These are phyloP conservation scores for Paradisaea rubra DNA, from an alignment of 2,113 vertebrate species.

Conservation along the genomic window DNA sequence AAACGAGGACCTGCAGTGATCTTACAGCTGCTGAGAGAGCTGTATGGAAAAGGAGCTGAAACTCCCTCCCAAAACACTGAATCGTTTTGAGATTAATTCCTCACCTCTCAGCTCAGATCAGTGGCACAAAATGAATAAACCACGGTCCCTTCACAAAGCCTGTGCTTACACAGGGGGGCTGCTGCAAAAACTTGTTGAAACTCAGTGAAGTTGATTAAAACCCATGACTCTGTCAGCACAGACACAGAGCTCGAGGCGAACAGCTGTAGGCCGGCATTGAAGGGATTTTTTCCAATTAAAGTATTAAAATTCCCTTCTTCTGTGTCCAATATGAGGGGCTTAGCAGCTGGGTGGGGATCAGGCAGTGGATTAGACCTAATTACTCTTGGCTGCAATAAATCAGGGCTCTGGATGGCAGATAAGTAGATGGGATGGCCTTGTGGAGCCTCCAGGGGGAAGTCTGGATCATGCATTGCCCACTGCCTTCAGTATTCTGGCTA, in stretches of 20 bases:
- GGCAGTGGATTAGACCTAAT: neutral
- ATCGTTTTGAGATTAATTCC: neutral
- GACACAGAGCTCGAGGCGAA: neutral
- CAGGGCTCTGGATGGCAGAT: neutral
- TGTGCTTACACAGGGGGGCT: neutral
- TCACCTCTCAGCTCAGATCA: neutral
- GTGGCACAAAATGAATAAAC: neutral
- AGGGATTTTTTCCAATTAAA: neutral
- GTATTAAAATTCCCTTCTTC: neutral
- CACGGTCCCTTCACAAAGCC: neutral
- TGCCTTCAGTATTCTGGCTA: neutral
- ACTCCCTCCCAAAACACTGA: neutral
- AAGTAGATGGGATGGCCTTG: neutral
- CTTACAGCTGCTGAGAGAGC: neutral
- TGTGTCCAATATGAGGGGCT: fast-evolving
- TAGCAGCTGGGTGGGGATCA: neutral
- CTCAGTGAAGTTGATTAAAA: neutral
- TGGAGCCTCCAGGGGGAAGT: neutral
- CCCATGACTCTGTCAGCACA: neutral
- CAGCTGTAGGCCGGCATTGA: neutral
- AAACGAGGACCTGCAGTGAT: neutral
- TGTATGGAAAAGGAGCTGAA: neutral
- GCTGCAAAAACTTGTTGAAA: neutral
- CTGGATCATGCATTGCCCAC: neutral
- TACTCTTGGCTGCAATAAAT: neutral